These are phyloP conservation scores for Idaea dimidiata DNA, from an alignment of 2,888 invertebrate genomes.

Conservation along the genomic window DNA sequence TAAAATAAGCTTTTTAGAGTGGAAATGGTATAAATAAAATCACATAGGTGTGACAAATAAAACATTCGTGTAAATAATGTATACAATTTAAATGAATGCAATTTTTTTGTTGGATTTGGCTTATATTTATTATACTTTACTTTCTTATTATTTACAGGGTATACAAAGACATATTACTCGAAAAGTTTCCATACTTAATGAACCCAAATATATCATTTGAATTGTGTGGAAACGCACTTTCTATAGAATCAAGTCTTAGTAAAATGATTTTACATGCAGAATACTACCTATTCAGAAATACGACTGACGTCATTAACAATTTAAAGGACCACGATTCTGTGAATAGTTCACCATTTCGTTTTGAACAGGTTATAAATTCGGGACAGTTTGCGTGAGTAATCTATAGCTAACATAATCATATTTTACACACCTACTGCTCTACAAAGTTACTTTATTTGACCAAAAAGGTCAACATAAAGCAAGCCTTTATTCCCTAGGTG, in stretches of 20 bases:
- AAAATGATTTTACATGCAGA: conserved; percentile 49
- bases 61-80: no score
- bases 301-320: conserved; percentile 36
- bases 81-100: no score
- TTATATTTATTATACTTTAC: no score
- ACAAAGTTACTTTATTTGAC: no score
- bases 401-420: neutral
- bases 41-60: no score
- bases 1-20: no score
- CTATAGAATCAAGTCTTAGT: conserved; percentile 41
- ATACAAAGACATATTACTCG: conserved; percentile 39
- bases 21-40: no score
- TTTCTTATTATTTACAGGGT: conserved; percentile 44
- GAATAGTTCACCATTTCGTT: conserved; percentile 52
- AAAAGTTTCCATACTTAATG: conserved; percentile 39
- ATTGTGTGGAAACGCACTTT: conserved; percentile 46
- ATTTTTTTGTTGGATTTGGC: no score
- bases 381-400: conserved; percentile 56
- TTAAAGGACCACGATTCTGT: conserved; percentile 27
- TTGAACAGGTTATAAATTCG: conserved; percentile 42
- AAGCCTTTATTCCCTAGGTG: no score
- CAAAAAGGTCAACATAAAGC: no score
- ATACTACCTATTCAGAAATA: conserved; percentile 51
- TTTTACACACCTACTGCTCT: no score
- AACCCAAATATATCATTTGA: conserved; percentile 42